These are phyloP conservation scores for Prunella himalayana DNA, from an alignment of 2,113 vertebrate species.

Conservation along the genomic window DNA sequence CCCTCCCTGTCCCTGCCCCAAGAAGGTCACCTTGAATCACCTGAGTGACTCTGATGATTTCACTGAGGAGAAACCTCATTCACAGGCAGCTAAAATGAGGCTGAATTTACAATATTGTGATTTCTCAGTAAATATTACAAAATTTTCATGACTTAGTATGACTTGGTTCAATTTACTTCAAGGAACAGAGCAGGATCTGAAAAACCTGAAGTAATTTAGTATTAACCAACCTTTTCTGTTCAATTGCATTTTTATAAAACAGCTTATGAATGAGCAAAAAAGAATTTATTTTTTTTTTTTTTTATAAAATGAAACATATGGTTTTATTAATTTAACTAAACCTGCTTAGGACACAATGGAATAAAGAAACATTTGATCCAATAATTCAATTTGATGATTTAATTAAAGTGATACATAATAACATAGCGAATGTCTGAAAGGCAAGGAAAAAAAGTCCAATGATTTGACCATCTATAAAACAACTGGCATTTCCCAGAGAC, in stretches of 20 bases:
- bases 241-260: not conserved
- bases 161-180: constrained; percentile 41
- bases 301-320: constrained; percentile 56
- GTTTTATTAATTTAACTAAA: constrained; percentile 76
- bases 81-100: not conserved
- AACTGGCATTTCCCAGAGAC: not conserved
- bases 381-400: constrained; percentile 70
- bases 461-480: constrained; percentile 11
- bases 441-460: not conserved
- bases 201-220: constrained; percentile 32
- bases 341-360: constrained; percentile 62
- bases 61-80: not conserved
- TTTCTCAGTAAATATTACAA: constrained; percentile 48
- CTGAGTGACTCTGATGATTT: not conserved
- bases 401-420: constrained; percentile 69
- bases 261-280: constrained; percentile 55
- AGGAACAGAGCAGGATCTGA: not conserved
- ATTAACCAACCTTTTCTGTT: constrained; percentile 8
- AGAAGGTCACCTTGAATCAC: not conserved
- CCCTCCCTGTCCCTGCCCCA: not conserved
- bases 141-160: constrained; percentile 26
- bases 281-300: constrained; percentile 3
- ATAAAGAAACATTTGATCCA: constrained; percentile 59
- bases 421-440: constrained; percentile 47
- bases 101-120: not conserved